Conservation (phyloP, 2,797 vertebrate genomes). For the Taenioides sp. region DNA sequence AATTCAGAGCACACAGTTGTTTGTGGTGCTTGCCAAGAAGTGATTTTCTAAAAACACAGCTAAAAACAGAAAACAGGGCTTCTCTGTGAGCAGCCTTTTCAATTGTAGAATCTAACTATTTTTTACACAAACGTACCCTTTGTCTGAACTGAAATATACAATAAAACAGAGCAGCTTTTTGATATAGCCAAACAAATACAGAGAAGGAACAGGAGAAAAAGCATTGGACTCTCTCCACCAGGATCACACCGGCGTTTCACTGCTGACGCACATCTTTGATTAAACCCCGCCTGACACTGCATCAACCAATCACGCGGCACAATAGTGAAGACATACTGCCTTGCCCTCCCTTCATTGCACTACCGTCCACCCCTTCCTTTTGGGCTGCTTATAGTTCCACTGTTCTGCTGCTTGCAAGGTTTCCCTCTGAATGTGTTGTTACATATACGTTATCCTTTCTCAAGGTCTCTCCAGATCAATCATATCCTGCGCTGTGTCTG, state of each 20-base stretch:
- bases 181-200: conserved; percentile 6
- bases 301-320: conserved; percentile 62
- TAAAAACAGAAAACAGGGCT: conserved; percentile 50
- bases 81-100: conserved; percentile 22
- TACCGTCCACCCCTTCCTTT: conserved; percentile 18
- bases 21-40: conserved; percentile 48
- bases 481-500: conserved; percentile 11
- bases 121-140: not conserved
- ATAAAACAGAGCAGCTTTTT: not conserved
- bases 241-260: conserved; percentile 65
- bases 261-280: conserved; percentile 84
- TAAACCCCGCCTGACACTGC: conserved; percentile 77
- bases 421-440: conserved; percentile 19
- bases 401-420: conserved; percentile 56
- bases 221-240: conserved; percentile 44
- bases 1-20: conserved; percentile 50
- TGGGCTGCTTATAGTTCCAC: conserved; percentile 18
- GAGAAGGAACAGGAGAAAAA: not conserved
- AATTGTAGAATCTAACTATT: not conserved
- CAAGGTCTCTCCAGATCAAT: conserved; percentile 30
- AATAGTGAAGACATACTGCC: conserved; percentile 32
- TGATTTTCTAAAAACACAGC: conserved; percentile 27
- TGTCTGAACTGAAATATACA: not conserved
- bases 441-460: conserved; percentile 16
- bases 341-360: conserved; percentile 30